These are phyloP conservation scores for Cydia splendana DNA, from an alignment of 1,140 invertebrate genomes.

Conservation along the genomic window DNA sequence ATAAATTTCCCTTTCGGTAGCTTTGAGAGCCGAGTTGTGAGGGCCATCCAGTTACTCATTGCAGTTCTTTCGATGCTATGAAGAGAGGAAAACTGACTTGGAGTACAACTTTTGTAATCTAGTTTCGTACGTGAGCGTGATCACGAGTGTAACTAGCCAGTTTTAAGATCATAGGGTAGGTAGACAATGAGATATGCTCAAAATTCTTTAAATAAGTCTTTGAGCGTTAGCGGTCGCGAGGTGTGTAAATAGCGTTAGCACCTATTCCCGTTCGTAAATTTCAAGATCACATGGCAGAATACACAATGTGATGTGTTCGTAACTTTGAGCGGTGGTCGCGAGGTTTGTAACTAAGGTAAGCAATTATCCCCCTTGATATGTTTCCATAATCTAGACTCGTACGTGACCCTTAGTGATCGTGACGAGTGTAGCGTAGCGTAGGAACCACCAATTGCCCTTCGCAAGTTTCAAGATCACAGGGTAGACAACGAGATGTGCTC, in stretches of 20 bases:
- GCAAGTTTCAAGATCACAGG: slow-evolving; percentile 1
- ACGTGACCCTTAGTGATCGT: no score
- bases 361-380: no score
- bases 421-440: background rate
- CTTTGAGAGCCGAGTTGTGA: no score
- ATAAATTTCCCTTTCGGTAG: no score
- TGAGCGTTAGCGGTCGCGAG: background rate
- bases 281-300: background rate
- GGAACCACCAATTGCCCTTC: background rate
- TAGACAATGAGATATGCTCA: background rate
- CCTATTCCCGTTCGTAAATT: background rate
- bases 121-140: no score
- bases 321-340: background rate
- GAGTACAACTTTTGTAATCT: no score
- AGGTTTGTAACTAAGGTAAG: no score
- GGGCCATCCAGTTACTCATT: no score
- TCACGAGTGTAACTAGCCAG: no score
- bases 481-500: background rate
- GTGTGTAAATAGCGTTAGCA: background rate
- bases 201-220: background rate
- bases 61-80: no score
- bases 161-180: background rate
- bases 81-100: no score
- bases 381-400: no score
- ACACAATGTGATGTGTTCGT: background rate